Percentiles rank a stretch among this genome's conserved stretches.
These are phyloP conservation scores for Sinocyclocheilus rhinocerous DNA, from an alignment of 2,113 vertebrate genomes.

Conservation along the genomic window DNA sequence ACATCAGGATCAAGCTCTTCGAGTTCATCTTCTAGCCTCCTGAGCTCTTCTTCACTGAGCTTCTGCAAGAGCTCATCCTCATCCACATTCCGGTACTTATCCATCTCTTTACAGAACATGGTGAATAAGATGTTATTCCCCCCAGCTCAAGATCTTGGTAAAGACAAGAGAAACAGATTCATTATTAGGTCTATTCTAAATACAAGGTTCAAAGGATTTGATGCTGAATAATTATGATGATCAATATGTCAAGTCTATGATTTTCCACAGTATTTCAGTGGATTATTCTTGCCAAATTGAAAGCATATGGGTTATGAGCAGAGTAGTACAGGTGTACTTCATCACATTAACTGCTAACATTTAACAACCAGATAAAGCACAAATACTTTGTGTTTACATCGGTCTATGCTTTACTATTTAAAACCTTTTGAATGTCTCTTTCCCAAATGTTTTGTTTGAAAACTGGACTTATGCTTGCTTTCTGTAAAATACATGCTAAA, in stretches of 20 bases:
- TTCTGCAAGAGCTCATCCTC: slow-evolving; percentile 94
- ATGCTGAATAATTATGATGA: not conserved
- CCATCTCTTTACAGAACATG: slow-evolving; percentile 92
- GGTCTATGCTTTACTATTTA: not conserved
- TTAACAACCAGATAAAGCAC: not conserved
- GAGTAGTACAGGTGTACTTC: not conserved
- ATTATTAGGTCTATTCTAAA: not conserved
- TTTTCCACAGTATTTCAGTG: not conserved
- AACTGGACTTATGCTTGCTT: not conserved
- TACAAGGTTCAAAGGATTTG: not conserved
- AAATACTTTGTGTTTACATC: not conserved
- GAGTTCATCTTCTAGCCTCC: slow-evolving; percentile 89
- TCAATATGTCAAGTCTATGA: no score
- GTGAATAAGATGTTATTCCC: slow-evolving; percentile 18
- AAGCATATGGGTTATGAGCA: not conserved
- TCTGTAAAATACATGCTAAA: not conserved
- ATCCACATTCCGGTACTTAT: slow-evolving; percentile 96
- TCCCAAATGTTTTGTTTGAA: not conserved
- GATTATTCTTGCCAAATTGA: not conserved
- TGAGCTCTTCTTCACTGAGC: slow-evolving; percentile 91
- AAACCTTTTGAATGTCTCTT: not conserved
- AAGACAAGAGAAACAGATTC: not conserved
- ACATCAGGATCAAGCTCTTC: slow-evolving; percentile 97
- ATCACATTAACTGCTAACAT: not conserved
- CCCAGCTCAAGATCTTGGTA: not conserved